Evolutionary conservation across 1,140 invertebrate species (phyloP).

Genomic region (Trinorchestia longiramus): DNA sequence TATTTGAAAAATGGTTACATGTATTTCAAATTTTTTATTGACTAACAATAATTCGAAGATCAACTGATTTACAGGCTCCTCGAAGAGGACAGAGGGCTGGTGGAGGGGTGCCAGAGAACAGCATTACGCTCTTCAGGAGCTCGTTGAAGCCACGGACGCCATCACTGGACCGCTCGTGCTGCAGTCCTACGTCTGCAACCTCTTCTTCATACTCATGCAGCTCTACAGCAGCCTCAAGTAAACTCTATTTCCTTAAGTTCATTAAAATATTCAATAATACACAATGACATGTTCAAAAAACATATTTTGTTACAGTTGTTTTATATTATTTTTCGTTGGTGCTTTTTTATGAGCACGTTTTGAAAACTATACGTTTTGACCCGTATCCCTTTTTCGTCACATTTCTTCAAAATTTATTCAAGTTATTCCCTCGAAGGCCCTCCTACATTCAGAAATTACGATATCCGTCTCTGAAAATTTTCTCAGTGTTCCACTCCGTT

Average conservation of each 20-base stretch:
- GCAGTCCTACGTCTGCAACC: slow-evolving; percentile 60
- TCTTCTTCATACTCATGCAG: slow-evolving; percentile 60
- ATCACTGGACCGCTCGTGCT: slow-evolving; percentile 58
- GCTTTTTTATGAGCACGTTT: too few species aligned
- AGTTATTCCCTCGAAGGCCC: not conserved
- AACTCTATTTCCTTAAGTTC: not conserved
- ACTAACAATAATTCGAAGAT: too few species aligned
- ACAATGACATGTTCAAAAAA: not conserved
- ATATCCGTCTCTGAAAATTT: not conserved
- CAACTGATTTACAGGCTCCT: not conserved
- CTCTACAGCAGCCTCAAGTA: slow-evolving; percentile 56
- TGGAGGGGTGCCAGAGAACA: slow-evolving; percentile 56
- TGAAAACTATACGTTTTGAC: not conserved
- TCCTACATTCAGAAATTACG: not conserved
- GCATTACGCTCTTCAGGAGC: slow-evolving; percentile 51
- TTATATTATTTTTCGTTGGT: too few species aligned
- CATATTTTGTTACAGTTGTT: too few species aligned
- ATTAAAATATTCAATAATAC: not conserved
- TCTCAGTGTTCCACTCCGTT: not conserved
- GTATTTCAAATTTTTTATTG: too few species aligned
- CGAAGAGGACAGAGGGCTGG: not conserved
- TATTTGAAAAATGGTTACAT: too few species aligned
- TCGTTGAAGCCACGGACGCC: slow-evolving; percentile 46
- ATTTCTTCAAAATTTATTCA: not conserved
- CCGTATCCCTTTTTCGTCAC: not conserved